Evolutionary conservation across 92 coral and sea anemone genomes (phyloP).

Genomic region (Epizoanthus illoricatus): DNA sequence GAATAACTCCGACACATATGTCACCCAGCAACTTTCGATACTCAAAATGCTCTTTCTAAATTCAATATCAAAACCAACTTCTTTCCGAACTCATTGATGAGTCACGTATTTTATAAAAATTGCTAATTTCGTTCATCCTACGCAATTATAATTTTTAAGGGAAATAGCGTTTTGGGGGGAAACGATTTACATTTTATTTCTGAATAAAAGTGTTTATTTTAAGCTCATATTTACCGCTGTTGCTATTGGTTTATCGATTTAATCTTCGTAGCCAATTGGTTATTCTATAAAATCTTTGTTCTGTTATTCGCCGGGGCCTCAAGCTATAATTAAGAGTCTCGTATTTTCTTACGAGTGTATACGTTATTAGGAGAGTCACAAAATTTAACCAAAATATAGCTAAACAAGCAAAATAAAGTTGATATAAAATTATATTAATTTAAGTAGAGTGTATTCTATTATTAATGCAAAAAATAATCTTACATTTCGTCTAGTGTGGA

Average conservation of each 20-base stretch:
- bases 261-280: constrained; percentile 7
- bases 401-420: too few relatives aligned
- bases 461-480: too few relatives aligned
- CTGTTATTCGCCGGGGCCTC: constrained; percentile 8
- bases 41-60: not conserved
- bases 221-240: not conserved
- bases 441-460: too few relatives aligned
- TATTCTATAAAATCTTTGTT: not conserved
- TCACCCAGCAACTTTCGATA: not conserved
- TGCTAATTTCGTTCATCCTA: constrained; percentile 13
- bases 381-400: too few relatives aligned
- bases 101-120: not conserved
- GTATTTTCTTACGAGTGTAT: too few relatives aligned
- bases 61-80: not conserved
- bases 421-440: too few relatives aligned
- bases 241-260: not conserved
- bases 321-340: not conserved
- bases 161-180: constrained; percentile 5
- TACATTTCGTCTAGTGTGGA: too few relatives aligned
- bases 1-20: constrained; percentile 9
- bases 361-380: too few relatives aligned
- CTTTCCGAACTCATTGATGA: not conserved
- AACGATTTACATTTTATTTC: constrained; percentile 15
- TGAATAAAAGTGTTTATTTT: constrained; percentile 8
- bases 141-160: constrained; percentile 22